phyloP scores from a whole-genome alignment of 2,888 invertebrate species.

The Tachina lurida region DNA sequence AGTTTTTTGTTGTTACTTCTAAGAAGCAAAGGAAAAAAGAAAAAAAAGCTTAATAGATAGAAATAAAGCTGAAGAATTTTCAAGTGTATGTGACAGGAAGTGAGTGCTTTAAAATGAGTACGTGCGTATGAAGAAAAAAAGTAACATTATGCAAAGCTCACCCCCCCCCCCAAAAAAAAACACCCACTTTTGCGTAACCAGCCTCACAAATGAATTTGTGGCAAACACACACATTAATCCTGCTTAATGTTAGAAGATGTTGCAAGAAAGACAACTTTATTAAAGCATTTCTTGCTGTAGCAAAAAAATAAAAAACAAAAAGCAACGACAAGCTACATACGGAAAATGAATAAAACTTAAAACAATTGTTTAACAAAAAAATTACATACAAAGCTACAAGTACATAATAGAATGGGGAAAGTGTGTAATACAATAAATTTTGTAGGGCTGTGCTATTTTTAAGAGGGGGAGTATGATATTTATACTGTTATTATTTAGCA shows the following conservation, averaged over 20 bases:
- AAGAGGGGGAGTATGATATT: no score
- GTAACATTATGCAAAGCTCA: neutral
- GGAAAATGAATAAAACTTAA: neutral
- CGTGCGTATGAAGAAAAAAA: neutral
- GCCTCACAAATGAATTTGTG: neutral
- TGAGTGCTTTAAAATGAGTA: constrained; percentile 43
- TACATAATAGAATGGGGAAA: neutral
- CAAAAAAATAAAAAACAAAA: neutral
- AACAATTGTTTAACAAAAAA: neutral
- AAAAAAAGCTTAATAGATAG: neutral
- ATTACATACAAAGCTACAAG: neutral
- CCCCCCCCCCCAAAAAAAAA: neutral
- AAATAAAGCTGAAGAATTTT: constrained; percentile 1
- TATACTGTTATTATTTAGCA: no score
- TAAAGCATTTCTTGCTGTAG: constrained; percentile 45
- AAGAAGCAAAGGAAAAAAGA: neutral
- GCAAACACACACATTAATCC: constrained; percentile 35
- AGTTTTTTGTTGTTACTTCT: constrained; percentile 18
- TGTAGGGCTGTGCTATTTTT: no score
- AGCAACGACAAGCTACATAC: neutral
- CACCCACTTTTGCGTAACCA: neutral
- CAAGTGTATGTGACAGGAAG: constrained; percentile 63
- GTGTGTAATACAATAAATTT: no score
- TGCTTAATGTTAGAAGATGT: constrained; percentile 11
- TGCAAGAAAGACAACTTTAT: constrained; percentile 49